These are phyloP conservation scores for Cheirogaleus medius DNA, from an alignment of 2,113 vertebrate species.

Conservation along the genomic window DNA sequence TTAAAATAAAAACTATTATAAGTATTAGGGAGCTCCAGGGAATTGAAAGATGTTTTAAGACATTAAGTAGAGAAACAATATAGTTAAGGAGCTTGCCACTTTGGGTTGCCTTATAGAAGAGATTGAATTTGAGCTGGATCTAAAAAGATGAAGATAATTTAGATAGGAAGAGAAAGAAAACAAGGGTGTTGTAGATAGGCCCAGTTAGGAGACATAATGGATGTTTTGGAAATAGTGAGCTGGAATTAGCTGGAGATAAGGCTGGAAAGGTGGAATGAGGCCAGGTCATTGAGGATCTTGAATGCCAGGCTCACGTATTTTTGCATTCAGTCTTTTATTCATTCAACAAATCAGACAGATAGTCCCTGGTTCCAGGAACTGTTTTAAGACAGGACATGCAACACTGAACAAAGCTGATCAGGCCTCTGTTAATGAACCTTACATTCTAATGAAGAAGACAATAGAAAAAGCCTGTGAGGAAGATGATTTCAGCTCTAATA, in stretches of 20 bases:
- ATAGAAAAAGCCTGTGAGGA: background rate
- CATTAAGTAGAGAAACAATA: background rate
- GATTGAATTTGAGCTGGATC: background rate
- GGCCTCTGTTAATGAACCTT: background rate
- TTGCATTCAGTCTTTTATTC: background rate
- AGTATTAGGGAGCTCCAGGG: background rate
- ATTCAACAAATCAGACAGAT: background rate
- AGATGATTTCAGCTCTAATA: background rate
- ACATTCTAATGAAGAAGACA: background rate
- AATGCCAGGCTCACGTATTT: background rate
- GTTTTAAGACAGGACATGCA: background rate
- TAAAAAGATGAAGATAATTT: background rate
- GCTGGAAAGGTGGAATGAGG: background rate
- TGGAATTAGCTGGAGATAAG: background rate
- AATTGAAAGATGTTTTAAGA: background rate
- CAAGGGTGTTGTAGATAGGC: background rate
- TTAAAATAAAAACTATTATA: background rate
- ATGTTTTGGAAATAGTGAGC: background rate
- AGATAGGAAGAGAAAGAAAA: background rate
- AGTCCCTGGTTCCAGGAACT: background rate
- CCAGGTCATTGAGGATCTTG: background rate
- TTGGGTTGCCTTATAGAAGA: background rate
- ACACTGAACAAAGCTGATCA: background rate
- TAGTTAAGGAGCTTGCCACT: background rate
- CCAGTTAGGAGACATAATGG: background rate